Conservation (phyloP, 1,140 invertebrate genomes). For the Pararge aegeria region DNA sequence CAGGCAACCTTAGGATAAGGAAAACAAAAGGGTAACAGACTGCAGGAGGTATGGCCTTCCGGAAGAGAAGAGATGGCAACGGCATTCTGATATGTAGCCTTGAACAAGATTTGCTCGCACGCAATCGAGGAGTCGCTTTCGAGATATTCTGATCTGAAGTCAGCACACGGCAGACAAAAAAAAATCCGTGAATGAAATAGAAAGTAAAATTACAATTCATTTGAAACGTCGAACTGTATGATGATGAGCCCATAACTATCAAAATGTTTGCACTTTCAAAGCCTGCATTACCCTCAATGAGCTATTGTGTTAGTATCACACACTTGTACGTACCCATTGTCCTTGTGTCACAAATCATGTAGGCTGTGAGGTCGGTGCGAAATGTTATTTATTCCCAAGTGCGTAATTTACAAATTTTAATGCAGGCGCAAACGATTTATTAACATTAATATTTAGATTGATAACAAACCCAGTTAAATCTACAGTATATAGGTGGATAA, state of each 20-base stretch:
- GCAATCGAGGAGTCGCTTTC: too few species aligned
- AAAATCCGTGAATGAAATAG: too few species aligned
- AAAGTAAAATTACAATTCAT: too few species aligned
- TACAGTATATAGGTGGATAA: neutral
- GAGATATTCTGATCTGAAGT: too few species aligned
- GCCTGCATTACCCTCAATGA: neutral
- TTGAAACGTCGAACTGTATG: neutral
- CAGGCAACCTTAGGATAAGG: too few species aligned
- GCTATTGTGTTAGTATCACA: constrained; percentile 1
- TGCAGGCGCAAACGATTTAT: neutral
- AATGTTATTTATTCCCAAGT: neutral
- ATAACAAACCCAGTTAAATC: too few species aligned
- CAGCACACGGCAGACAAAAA: too few species aligned
- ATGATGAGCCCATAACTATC: neutral
- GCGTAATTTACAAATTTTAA: constrained; percentile 4
- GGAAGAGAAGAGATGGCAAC: too few species aligned
- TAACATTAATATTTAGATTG: neutral
- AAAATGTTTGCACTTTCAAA: neutral
- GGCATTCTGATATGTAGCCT: too few species aligned
- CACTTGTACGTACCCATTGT: neutral
- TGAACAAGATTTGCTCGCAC: too few species aligned
- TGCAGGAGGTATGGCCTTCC: too few species aligned
- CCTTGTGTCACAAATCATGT: constrained; percentile 9
- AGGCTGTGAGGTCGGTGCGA: constrained; percentile 9
- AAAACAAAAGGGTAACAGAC: too few species aligned